Evolutionary conservation across 2,888 invertebrate species (phyloP), one percentile per base, ranked within the genome.

Genomic region (Boloria euphrosyne): DNA sequence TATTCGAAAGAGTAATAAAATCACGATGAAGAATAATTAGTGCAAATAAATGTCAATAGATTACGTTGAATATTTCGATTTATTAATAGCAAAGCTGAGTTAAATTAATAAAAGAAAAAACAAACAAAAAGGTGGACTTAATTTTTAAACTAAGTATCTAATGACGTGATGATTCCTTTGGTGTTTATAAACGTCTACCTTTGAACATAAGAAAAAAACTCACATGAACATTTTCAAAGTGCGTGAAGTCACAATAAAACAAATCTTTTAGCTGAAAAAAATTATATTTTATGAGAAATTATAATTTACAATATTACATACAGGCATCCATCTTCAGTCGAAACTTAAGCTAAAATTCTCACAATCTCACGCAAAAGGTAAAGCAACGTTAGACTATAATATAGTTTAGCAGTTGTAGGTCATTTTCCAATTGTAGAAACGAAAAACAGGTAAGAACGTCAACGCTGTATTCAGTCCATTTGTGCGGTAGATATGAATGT

Each of bases 281-380:
- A 92, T 92, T 92, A 92, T 93, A 93, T 93, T 92, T 93, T 93
- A 92, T 93, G 93, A 92, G 92, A 93, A 93, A 93, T 93, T 90
- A 93, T 93, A 93, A 93, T 93, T 92, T 93, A 93, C 93, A 93
- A 92, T 93, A 93, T 93, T 92, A 90, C 90, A 91, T 90, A 88
- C 92, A 92, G 87, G 88, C 93, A 93, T 92, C 90, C 93, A 87
- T 93, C 93, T 86, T 91, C 93, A 92, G 90, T 90, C 93, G 91
- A 88, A 92, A 92, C 93, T 93, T 93, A 93, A 92, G 92, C 92
- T 92, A 93, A 91, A 92, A 90, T 87, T 86, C 89, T 91, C 90
- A 92, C 92, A 93, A 91, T 92, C 92, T 90, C 92, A 91, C 92
- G 89, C 91, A 92, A 92, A 92, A 92, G 89, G 90, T 92, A 93